Conservation (phyloP, 2,113 vertebrate genomes). For the Talpa occidentalis region DNA sequence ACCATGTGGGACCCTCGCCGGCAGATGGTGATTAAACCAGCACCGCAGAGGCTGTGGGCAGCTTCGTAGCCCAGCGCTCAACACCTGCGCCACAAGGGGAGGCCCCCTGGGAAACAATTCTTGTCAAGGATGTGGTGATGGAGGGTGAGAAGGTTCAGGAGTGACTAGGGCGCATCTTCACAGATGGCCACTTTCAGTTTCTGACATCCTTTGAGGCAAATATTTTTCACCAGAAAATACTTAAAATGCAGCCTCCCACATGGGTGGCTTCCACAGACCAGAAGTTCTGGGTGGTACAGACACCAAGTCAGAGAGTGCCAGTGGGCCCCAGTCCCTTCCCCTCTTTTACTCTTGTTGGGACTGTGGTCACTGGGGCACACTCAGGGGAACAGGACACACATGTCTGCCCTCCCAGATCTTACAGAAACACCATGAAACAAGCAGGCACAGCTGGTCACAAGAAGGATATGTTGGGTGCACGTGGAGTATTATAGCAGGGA, state of each 20-base stretch:
- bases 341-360: neutral
- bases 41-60: too few relatives aligned
- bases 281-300: neutral
- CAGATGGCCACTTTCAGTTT: neutral
- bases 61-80: too few relatives aligned
- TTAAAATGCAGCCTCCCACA: neutral
- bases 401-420: neutral
- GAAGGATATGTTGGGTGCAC: neutral
- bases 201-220: neutral
- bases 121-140: neutral
- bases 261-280: neutral
- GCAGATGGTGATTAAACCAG: too few relatives aligned
- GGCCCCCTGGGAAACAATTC: neutral
- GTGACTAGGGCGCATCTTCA: neutral
- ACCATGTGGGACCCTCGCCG: too few relatives aligned
- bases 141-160: neutral
- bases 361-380: neutral
- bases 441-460: accelerated
- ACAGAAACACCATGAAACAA: neutral
- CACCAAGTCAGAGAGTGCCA: neutral
- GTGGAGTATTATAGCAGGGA: neutral
- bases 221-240: neutral
- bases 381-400: too few relatives aligned
- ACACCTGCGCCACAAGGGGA: too few relatives aligned
- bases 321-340: neutral